Base-by-base conservation (phyloP, 2,888 invertebrate species). In the Gastrophysa polygoni region DNA sequence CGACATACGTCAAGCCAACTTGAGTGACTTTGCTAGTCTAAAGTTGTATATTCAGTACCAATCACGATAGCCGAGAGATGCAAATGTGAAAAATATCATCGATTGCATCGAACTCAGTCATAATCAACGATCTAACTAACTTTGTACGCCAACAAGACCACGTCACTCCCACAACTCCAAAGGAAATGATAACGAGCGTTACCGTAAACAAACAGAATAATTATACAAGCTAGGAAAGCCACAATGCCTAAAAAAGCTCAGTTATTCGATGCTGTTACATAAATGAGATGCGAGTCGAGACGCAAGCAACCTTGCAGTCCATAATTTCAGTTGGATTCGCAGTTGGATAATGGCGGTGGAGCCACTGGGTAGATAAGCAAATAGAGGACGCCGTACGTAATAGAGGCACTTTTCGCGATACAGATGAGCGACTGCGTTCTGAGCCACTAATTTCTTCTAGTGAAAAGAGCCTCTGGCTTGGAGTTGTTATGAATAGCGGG, bases 321-420 rank as follows among this genome's bases (percentile, higher is more conserved):
- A 38, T 38, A 38, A 38, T 52, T 52, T 21, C 8, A 52, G 52
- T 52, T 54, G 24, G 43, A 8, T 51, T 46, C 34, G 51, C 34
- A 51, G 14, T 24, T 38, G 6, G 43, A 8, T 24, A 34, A 54
- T 54, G 24, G 8, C 54, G 29, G 54, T 18, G 20, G n/a, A 44
- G 54, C 43, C 43, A 54, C 43, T 43, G 28, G 54, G 43, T 43
- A 54, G 54, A 54, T 54, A 38, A 14, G 34, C 38, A 52, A 52
- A 38, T 52, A 52, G 52, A 52, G 10, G 20, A 21, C 52, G 14
- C 52, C 20, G 38, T 38, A 52, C 2, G 20, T 20, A 52, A 54
- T 24, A 28, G 28, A 44, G 20, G 16, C 5, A 24, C 34, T 21
- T 54, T 44, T 44, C n/a, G 24, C 28, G 43, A 38, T 54, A 43